Conservation (phyloP, 2,113 vertebrate genomes). For the Maccullochella peelii region DNA sequence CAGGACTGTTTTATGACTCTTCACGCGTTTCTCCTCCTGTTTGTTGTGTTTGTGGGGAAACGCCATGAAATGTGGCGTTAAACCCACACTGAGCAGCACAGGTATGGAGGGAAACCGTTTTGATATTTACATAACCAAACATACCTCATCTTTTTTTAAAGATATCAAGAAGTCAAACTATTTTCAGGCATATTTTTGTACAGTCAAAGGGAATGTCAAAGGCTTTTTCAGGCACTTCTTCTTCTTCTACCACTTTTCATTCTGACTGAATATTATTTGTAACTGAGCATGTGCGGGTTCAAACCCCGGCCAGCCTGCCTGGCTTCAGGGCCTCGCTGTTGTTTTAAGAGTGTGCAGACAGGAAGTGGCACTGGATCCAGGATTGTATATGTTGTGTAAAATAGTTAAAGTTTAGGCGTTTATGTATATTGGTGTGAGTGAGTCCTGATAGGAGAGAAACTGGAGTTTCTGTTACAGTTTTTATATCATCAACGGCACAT, state of each 20-base stretch:
- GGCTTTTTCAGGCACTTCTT: conserved; percentile 85
- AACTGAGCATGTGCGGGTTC: conserved; percentile 90
- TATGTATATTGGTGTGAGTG: conserved; percentile 94
- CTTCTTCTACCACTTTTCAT: conserved; percentile 71
- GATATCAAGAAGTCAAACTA: conserved; percentile 89
- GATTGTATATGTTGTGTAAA: conserved; percentile 96
- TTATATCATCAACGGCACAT: conserved; percentile 86
- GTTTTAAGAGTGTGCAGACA: conserved; percentile 92
- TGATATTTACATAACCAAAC: conserved; percentile 90
- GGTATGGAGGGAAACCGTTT: conserved; percentile 90
- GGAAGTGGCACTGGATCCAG: conserved; percentile 90
- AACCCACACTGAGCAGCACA: conserved; percentile 87
- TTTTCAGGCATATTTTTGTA: conserved; percentile 99
- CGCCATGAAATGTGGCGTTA: too few species aligned
- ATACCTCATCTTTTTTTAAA: conserved; percentile 98
- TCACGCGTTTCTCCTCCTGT: too few species aligned
- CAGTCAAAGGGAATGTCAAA: conserved; percentile 93
- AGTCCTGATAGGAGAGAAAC: conserved; percentile 92
- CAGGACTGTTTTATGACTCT: conserved; percentile 88
- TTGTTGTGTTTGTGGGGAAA: conserved; percentile 30
- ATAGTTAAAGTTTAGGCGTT: conserved; percentile 89
- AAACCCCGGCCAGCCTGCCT: conserved; percentile 62
- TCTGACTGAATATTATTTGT: conserved; percentile 24
- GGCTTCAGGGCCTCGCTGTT: conserved; percentile 83
- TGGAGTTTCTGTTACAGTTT: conserved; percentile 90